A percentile compares a stretch with the other conserved stretches of the same genome.
Evolutionary conservation across 2,113 vertebrate species (phyloP).

Genomic region (Xiphophorus maculatus): DNA sequence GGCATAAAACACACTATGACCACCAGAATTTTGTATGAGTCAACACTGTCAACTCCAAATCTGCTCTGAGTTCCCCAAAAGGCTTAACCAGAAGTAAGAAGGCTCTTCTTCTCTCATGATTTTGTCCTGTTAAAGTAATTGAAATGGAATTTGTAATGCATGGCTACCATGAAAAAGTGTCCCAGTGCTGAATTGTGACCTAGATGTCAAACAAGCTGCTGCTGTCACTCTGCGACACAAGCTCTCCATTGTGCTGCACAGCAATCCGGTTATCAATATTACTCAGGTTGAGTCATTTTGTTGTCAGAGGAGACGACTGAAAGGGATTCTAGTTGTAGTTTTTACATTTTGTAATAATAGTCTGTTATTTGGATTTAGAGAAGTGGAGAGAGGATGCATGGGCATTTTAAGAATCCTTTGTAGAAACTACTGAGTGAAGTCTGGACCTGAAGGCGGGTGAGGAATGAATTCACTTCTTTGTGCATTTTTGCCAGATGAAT

Average conservation of each 20-base stretch:
- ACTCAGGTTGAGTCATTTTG: background rate
- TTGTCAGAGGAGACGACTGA: background rate
- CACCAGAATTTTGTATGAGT: background rate
- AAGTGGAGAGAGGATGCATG: background rate
- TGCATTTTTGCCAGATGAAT: background rate
- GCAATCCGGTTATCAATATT: conserved; percentile 6
- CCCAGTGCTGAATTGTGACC: conserved; percentile 59
- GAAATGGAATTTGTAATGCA: conserved; percentile 5
- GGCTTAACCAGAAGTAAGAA: background rate
- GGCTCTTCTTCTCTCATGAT: background rate
- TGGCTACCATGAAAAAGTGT: conserved; percentile 22
- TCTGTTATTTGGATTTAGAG: background rate
- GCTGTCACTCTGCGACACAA: conserved; percentile 63
- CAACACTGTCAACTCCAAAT: background rate
- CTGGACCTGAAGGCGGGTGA: background rate
- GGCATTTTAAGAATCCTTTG: background rate
- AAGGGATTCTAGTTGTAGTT: background rate
- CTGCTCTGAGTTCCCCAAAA: background rate
- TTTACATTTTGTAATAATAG: background rate
- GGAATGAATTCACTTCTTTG: background rate
- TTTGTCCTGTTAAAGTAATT: conserved; percentile 6
- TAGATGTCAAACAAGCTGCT: conserved; percentile 62
- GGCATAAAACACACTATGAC: background rate
- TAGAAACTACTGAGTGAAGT: background rate
- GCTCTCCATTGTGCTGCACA: background rate